Evolutionary conservation across 2,797 vertebrate species (phyloP).

Genomic region (Enteromius anoplus): DNA sequence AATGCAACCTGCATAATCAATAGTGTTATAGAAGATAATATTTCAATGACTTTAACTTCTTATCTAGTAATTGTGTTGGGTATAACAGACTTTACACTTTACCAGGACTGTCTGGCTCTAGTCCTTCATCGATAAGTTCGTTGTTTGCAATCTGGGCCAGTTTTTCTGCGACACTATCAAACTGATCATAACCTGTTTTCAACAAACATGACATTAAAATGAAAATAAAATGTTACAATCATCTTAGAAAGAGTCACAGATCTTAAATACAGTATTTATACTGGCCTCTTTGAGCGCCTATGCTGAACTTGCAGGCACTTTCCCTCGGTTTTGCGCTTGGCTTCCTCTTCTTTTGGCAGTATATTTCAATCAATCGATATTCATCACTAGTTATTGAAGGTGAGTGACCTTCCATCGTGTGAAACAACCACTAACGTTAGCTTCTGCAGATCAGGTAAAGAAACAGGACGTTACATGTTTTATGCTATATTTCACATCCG

Average conservation of each 20-base stretch:
- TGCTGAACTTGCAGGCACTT: rapidly evolving
- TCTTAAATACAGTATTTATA: neutral
- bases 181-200: neutral
- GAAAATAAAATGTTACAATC: neutral
- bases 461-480: neutral
- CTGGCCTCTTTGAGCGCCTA: too few relatives aligned
- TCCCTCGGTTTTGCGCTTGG: neutral
- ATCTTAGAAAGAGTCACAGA: neutral
- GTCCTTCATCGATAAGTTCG: neutral
- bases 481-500: neutral
- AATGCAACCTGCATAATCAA: neutral
- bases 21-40: neutral
- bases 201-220: constrained; percentile 15
- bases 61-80: neutral
- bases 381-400: constrained; percentile 33
- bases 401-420: constrained; percentile 40
- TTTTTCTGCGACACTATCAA: constrained; percentile 38
- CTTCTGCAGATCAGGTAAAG: neutral
- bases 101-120: neutral
- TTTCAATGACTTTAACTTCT: neutral
- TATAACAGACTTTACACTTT: neutral
- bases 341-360: constrained; percentile 41
- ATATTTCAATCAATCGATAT: constrained; percentile 55
- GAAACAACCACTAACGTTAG: neutral
- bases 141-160: constrained; percentile 56